Evolutionary conservation across 2,888 invertebrate genomes (phyloP).

Genomic region (Apamea anceps): DNA sequence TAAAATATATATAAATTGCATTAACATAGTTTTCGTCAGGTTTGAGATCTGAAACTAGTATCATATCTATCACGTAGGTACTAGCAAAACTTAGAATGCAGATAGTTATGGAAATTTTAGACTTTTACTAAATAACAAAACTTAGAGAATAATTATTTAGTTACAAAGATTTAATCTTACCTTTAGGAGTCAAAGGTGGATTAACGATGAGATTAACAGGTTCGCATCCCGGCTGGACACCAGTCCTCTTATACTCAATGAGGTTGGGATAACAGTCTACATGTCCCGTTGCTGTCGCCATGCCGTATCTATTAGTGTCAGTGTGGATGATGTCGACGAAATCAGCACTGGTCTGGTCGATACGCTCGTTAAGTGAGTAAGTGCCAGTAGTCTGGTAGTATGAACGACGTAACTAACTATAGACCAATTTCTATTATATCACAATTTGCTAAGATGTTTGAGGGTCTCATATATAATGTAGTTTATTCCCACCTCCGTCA

Average conservation of each 20-base stretch:
- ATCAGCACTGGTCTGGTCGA: not conserved
- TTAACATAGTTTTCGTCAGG: not conserved
- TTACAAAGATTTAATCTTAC: not conserved
- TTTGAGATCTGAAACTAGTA: not conserved
- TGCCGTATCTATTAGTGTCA: not conserved
- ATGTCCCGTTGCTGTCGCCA: not conserved
- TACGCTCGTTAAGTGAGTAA: not conserved
- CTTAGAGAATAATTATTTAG: not conserved
- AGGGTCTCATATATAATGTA: too few species aligned
- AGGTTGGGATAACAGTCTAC: not conserved
- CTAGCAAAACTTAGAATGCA: not conserved
- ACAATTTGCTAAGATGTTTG: too few species aligned
- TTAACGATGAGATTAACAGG: not conserved
- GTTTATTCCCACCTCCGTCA: too few species aligned
- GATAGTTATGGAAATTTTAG: too few species aligned
- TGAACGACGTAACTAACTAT: too few species aligned
- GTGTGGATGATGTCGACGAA: slow-evolving; percentile 22
- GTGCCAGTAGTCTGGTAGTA: too few species aligned
- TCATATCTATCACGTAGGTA: not conserved
- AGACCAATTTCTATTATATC: too few species aligned
- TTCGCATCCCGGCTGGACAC: slow-evolving; percentile 18
- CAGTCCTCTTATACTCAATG: not conserved
- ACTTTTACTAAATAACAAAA: not conserved
- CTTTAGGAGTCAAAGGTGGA: not conserved
- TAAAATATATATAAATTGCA: too few species aligned